Conservation (phyloP, 2,113 vertebrate species). For the Plectropomus leopardus region DNA sequence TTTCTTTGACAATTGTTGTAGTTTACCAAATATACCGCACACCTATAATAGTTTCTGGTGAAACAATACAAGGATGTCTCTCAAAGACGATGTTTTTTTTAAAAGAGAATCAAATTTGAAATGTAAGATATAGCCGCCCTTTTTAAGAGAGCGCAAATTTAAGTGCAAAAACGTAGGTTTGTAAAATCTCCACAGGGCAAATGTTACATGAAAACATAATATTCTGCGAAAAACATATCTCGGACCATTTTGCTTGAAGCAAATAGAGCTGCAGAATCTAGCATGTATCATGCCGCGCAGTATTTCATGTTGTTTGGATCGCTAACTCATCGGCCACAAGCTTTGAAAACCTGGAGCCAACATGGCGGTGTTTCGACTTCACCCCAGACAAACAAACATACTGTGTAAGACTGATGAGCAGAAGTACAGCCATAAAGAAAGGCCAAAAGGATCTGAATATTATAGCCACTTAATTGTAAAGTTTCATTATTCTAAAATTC, state of each 20-base stretch:
- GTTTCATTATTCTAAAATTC: neutral
- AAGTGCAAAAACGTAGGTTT: conserved; percentile 38
- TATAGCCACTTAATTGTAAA: neutral
- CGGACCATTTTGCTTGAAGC: conserved; percentile 67
- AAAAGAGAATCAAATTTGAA: conserved; percentile 49
- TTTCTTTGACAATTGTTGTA: conserved; percentile 10
- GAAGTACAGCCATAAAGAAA: conserved; percentile 2
- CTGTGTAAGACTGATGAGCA: conserved; percentile 3
- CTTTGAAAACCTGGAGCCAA: conserved; percentile 50
- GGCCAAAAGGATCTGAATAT: neutral
- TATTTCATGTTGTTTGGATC: conserved; percentile 47
- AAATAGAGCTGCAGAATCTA: conserved; percentile 62
- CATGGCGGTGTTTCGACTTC: conserved; percentile 27
- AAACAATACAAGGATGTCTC: conserved; percentile 44
- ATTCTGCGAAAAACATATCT: conserved; percentile 16
- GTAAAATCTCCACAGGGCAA: conserved; percentile 36
- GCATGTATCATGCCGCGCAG: conserved; percentile 70
- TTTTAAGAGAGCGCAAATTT: conserved; percentile 46
- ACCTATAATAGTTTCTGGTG: conserved; percentile 7
- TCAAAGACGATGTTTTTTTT: conserved; percentile 66
- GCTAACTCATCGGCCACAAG: conserved; percentile 42
- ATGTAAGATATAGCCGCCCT: conserved; percentile 49
- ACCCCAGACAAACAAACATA: conserved; percentile 8
- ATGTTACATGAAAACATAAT: conserved; percentile 30
- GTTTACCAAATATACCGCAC: conserved; percentile 10